A percentile compares a stretch with the other conserved stretches of the same genome.
phyloP scores from a whole-genome alignment of 1,140 invertebrate species.

The Macrotrachela quadricornifera region DNA sequence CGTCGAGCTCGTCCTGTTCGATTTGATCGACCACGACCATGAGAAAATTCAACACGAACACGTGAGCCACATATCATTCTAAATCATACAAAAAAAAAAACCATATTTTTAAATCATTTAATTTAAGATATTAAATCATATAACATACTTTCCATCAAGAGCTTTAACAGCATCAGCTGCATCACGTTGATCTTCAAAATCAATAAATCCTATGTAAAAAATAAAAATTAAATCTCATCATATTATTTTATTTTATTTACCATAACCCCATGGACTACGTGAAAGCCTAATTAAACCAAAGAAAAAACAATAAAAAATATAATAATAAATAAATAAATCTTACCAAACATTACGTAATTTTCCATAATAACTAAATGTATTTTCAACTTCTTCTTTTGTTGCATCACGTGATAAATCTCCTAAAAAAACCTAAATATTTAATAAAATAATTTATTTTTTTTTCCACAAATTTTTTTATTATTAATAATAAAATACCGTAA shows the following conservation, averaged over 20 bases:
- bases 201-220: conserved; percentile 51
- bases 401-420: conserved; percentile 49
- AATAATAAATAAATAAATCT: conserved; percentile 36
- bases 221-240: conserved; percentile 23
- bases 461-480: no score
- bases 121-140: background rate
- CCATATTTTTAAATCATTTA: background rate
- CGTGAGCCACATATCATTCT: conserved; percentile 62
- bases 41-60: conserved; percentile 73
- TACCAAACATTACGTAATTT: conserved; percentile 74
- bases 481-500: no score
- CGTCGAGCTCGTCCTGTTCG: no score
- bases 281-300: conserved; percentile 10
- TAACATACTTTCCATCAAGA: conserved; percentile 53
- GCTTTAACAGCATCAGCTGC: conserved; percentile 78
- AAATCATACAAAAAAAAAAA: conserved; percentile 8
- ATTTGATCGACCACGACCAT: conserved; percentile 33
- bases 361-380: conserved; percentile 81
- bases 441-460: no score
- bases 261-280: conserved; percentile 32
- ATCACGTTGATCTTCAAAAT: conserved; percentile 79
- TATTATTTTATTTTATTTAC: no score
- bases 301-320: conserved; percentile 37
- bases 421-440: conserved; percentile 48
- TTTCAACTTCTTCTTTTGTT: conserved; percentile 32